A percentile compares a stretch with the other conserved stretches of the same genome.
Evolutionary conservation across 2,888 invertebrate genomes (phyloP).

Genomic region (Cetonia aurata): DNA sequence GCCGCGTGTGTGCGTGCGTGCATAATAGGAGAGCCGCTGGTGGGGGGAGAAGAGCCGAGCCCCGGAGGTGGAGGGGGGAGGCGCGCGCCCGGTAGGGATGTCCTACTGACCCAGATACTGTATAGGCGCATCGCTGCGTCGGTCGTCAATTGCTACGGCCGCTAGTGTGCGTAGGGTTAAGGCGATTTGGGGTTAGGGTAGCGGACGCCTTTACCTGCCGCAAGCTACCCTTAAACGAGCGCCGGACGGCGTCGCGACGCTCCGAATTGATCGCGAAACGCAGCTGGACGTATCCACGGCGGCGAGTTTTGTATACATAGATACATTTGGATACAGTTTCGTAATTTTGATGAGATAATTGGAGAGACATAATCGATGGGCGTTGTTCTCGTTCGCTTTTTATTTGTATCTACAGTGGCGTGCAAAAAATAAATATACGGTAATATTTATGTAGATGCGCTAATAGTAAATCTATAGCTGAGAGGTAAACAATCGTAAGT

Average conservation of each 20-base stretch:
- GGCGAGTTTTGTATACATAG: too few species aligned
- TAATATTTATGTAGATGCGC: too few species aligned
- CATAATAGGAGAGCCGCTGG: conserved; percentile 30
- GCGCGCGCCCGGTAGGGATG: conserved; percentile 70
- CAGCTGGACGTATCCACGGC: not conserved
- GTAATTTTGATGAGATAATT: too few species aligned
- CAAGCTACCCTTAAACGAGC: conserved; percentile 44
- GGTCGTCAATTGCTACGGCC: conserved; percentile 64
- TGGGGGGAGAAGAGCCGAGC: conserved; percentile 62
- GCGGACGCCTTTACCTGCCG: conserved; percentile 60
- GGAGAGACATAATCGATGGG: too few species aligned
- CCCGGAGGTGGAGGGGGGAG: conserved; percentile 51
- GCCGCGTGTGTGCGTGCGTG: conserved; percentile 21
- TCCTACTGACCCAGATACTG: conserved; percentile 87
- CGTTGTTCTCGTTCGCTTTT: too few species aligned
- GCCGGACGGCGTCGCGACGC: conserved; percentile 9
- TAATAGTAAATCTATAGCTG: too few species aligned
- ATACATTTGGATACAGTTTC: too few species aligned
- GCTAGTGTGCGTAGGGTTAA: conserved; percentile 53
- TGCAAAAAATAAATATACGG: too few species aligned
- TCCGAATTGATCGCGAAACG: conserved; percentile 10
- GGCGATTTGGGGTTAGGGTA: conserved; percentile 57
- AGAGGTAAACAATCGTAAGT: too few species aligned
- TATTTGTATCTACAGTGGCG: too few species aligned
- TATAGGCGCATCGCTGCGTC: conserved; percentile 70